Evolutionary conservation across 2,113 vertebrate species (phyloP).

Genomic region (Centropus bengalensis): DNA sequence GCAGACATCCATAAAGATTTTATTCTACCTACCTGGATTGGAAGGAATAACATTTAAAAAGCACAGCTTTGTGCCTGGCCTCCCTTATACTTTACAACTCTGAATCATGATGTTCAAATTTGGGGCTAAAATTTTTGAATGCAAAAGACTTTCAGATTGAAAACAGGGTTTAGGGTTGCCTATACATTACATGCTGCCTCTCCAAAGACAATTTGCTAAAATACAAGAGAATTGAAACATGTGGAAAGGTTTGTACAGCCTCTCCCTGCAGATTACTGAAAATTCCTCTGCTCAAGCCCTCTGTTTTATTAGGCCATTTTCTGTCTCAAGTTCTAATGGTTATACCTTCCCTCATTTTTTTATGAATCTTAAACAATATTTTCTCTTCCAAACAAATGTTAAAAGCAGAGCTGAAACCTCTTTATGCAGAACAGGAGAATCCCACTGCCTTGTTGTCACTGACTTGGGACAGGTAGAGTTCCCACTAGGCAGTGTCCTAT

Average conservation of each 20-base stretch:
- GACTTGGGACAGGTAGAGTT: neutral
- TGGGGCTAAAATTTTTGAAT: neutral
- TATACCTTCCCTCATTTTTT: neutral
- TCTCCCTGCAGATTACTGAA: neutral
- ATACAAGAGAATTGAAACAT: neutral
- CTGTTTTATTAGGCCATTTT: neutral
- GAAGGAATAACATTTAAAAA: neutral
- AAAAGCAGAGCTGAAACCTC: neutral
- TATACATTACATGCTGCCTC: accelerated
- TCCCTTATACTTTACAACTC: neutral
- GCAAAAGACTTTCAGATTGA: neutral
- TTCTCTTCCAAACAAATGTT: neutral
- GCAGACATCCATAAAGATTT: neutral
- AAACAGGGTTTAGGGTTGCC: neutral
- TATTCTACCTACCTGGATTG: neutral
- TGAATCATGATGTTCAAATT: neutral
- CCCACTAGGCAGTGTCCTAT: neutral
- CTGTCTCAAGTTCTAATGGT: neutral
- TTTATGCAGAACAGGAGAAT: neutral
- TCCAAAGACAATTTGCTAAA: neutral
- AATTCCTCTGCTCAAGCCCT: neutral
- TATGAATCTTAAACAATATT: neutral
- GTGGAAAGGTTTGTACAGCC: neutral
- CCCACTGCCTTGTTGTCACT: accelerated
- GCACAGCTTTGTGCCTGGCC: neutral